These are phyloP conservation scores for Pollimyrus isidori DNA, from an alignment of 2,113 vertebrate genomes.

Conservation along the genomic window DNA sequence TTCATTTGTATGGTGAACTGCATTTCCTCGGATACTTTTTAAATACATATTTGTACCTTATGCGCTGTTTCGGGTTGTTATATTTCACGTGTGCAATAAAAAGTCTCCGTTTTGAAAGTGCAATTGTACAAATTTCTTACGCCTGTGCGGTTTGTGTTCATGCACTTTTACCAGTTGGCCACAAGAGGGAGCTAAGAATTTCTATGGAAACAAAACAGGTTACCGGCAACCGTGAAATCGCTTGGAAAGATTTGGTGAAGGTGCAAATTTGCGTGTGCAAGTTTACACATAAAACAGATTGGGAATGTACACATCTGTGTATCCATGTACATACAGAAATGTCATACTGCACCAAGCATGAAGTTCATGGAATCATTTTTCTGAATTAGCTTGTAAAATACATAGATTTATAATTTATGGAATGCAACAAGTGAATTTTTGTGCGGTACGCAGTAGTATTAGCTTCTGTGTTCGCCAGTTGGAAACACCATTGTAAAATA, in stretches of 20 bases:
- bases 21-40: background rate
- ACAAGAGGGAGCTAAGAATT: background rate
- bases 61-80: constrained; percentile 8
- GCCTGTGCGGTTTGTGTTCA: background rate
- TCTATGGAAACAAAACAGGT: background rate
- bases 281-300: background rate
- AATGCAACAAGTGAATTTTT: background rate
- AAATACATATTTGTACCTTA: constrained; percentile 1
- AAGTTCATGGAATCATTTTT: background rate
- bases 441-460: background rate
- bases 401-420: background rate
- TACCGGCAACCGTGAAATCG: background rate
- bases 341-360: background rate
- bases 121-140: background rate
- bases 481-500: background rate
- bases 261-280: background rate
- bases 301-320: background rate
- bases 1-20: background rate
- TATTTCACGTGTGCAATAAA: constrained; percentile 22
- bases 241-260: background rate
- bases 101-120: constrained; percentile 18
- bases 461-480: background rate
- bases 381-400: background rate
- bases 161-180: background rate
- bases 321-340: background rate